These are phyloP conservation scores for Drosophila elegans DNA, from an alignment of 1,140 invertebrate species.

Conservation along the genomic window DNA sequence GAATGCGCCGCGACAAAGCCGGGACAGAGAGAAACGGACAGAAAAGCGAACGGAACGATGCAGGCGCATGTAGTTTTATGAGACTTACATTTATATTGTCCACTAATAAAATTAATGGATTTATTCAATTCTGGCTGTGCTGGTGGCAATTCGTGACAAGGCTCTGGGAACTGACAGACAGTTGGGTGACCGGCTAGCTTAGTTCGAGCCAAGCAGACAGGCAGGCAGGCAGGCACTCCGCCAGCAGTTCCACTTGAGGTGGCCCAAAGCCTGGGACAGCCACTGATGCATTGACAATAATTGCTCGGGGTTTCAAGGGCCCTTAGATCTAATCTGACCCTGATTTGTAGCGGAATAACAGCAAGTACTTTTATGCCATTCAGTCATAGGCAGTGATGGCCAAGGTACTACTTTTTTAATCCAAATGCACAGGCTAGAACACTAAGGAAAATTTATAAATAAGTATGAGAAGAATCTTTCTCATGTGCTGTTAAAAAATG, in stretches of 20 bases:
- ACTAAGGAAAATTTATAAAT: neutral
- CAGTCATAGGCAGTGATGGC: conserved; percentile 7
- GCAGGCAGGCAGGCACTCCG: conserved; percentile 2
- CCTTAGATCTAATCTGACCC: conserved; percentile 39
- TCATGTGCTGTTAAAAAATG: too few species aligned
- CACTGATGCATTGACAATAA: conserved; percentile 35
- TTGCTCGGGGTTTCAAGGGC: conserved; percentile 21
- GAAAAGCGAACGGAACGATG: conserved; percentile 47
- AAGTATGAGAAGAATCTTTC: too few species aligned
- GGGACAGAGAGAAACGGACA: conserved; percentile 21
- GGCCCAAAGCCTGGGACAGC: conserved; percentile 25
- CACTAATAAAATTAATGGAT: conserved; percentile 82
- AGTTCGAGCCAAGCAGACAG: conserved; percentile 5
- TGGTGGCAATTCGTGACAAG: conserved; percentile 70
- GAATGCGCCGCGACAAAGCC: conserved; percentile 23
- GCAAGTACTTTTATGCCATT: conserved; percentile 5
- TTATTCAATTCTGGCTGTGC: conserved; percentile 68
- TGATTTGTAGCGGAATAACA: conserved; percentile 39
- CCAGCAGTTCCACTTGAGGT: conserved; percentile 70
- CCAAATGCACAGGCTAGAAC: neutral
- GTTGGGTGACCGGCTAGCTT: conserved; percentile 15
- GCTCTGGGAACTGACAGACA: conserved; percentile 50
- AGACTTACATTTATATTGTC: conserved; percentile 75
- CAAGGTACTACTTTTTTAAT: neutral
- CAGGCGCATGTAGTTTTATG: conserved; percentile 67